A percentile compares a stretch with the other conserved stretches of the same genome.
Evolutionary conservation across 2,797 vertebrate species (phyloP).

Genomic region (Gadopsis bispinosus): DNA sequence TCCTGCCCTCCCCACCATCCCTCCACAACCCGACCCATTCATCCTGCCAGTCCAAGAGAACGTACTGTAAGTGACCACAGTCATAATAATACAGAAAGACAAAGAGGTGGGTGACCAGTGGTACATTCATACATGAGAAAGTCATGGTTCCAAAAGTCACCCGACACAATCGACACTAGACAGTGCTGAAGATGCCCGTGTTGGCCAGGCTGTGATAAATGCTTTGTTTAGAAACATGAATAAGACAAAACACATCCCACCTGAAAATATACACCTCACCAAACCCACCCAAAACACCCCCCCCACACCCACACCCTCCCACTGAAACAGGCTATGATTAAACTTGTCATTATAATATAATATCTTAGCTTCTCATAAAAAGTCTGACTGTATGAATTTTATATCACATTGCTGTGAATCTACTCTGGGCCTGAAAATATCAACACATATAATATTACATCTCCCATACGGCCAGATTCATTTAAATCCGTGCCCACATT

Average conservation of each 20-base stretch:
- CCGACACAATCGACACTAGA: constrained; percentile 72
- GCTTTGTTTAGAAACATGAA: constrained; percentile 85
- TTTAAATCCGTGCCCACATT: constrained; percentile 57
- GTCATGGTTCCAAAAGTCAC: constrained; percentile 80
- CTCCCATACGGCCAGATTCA: constrained; percentile 48
- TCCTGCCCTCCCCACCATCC: background rate
- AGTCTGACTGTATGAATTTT: constrained; percentile 43
- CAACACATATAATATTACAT: constrained; percentile 63
- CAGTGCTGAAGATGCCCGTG: constrained; percentile 77
- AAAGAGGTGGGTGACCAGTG: constrained; percentile 80
- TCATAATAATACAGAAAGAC: constrained; percentile 79
- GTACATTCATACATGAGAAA: constrained; percentile 84
- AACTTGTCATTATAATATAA: constrained; percentile 67
- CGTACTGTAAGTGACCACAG: constrained; percentile 81
- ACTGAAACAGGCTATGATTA: constrained; percentile 69
- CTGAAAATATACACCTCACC: constrained; percentile 78
- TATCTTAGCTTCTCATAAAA: constrained; percentile 49
- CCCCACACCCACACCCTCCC: constrained; percentile 30
- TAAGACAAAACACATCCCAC: constrained; percentile 78
- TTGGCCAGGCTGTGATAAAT: constrained; percentile 84
- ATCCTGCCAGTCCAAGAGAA: constrained; percentile 73
- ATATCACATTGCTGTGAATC: constrained; percentile 50
- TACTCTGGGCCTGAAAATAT: constrained; percentile 64
- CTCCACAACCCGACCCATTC: constrained; percentile 30
- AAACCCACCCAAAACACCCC: constrained; percentile 51